A percentile compares a stretch with the other conserved stretches of the same genome.
Conservation (phyloP, 2,113 vertebrate genomes). For the Pedionomus torquatus region DNA sequence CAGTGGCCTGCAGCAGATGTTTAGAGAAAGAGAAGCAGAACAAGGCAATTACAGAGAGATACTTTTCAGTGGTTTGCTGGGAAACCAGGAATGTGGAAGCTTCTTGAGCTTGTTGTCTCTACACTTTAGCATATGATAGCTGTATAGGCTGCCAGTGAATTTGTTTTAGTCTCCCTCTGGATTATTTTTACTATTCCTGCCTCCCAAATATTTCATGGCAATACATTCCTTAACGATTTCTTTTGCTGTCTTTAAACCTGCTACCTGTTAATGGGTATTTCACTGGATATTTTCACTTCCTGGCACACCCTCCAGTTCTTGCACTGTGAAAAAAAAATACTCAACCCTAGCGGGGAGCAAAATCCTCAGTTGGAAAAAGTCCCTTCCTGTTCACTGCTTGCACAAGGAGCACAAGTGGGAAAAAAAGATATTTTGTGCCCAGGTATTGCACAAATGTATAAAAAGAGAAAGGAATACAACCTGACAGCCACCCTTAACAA, state of each 20-base stretch:
- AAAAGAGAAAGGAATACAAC: neutral
- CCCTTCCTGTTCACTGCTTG: neutral
- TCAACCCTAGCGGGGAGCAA: neutral
- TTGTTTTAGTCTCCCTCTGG: conserved; percentile 3
- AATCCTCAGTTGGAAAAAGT: neutral
- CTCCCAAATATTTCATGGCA: neutral
- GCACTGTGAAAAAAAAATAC: neutral
- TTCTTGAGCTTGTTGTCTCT: conserved; percentile 28
- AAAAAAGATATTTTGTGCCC: neutral
- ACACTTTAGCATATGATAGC: neutral
- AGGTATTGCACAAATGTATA: neutral
- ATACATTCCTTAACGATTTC: neutral
- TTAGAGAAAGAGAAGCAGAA: conserved; percentile 32
- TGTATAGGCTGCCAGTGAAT: conserved; percentile 6
- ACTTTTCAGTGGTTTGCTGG: neutral
- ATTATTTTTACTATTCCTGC: neutral
- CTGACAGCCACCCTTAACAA: neutral
- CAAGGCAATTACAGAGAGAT: conserved; percentile 10
- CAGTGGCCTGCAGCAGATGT: conserved; percentile 55
- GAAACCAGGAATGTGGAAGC: conserved; percentile 1
- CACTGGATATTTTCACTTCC: neutral
- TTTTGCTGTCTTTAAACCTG: neutral
- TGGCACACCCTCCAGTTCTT: neutral
- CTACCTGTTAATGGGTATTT: neutral
- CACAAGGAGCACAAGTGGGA: neutral